Conservation (phyloP, 2,113 vertebrate genomes). For the Mesoclemmys tuberculata region DNA sequence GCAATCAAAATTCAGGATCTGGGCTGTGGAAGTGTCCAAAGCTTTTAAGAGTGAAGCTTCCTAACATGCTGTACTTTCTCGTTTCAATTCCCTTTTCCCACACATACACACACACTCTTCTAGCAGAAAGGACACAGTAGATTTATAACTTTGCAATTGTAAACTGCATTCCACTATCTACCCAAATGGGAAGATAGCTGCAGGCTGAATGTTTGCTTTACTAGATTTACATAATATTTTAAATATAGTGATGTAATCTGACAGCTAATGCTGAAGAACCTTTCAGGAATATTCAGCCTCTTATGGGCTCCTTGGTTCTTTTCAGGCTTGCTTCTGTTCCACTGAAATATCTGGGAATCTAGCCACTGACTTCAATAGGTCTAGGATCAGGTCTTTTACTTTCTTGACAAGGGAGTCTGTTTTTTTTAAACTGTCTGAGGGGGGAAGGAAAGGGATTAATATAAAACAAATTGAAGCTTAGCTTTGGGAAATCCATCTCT, state of each 20-base stretch:
- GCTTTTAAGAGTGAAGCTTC: neutral
- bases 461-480: slow-evolving; percentile 48
- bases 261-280: neutral
- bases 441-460: slow-evolving; percentile 41
- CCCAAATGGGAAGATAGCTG: neutral
- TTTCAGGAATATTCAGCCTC: neutral
- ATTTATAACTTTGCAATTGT: neutral
- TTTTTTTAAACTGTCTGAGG: neutral
- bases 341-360: neutral
- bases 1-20: neutral
- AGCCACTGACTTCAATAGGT: slow-evolving; percentile 28
- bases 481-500: neutral
- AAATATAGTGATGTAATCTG: neutral
- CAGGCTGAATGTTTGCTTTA: neutral
- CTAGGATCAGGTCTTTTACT: slow-evolving; percentile 16
- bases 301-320: slow-evolving; percentile 25
- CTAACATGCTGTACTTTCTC: neutral
- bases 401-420: slow-evolving; percentile 19
- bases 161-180: neutral
- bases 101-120: neutral
- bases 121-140: neutral
- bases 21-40: neutral
- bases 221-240: neutral
- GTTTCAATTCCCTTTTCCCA: neutral
- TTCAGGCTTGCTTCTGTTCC: slow-evolving; percentile 22